phyloP scores from a whole-genome alignment of 2,888 invertebrate species.

The Allophyes oxyacanthae region DNA sequence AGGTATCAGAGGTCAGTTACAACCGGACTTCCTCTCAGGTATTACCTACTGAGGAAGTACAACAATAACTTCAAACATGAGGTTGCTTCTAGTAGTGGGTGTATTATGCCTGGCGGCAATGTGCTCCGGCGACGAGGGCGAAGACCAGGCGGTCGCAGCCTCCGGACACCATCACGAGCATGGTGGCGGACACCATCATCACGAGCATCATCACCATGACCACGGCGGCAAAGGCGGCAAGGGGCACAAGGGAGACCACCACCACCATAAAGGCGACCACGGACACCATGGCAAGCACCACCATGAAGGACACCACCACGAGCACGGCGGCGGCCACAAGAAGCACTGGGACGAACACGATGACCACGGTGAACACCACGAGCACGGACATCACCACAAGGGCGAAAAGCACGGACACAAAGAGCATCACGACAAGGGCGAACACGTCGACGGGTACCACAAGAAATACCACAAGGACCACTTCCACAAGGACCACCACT shows the following conservation, averaged over 20 bases:
- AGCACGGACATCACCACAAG: constrained; percentile 93
- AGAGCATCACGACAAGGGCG: constrained; percentile 95
- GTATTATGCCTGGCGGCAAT: constrained; percentile 77
- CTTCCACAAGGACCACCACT: constrained; percentile 96
- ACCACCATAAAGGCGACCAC: constrained; percentile 93
- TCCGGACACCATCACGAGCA: constrained; percentile 87
- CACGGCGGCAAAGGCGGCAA: constrained; percentile 93
- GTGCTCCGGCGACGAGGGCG: constrained; percentile 71
- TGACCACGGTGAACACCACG: constrained; percentile 93
- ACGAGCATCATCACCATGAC: constrained; percentile 91
- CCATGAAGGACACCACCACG: constrained; percentile 92
- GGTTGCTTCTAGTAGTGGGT: constrained; percentile 75
- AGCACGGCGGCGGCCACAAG: constrained; percentile 94
- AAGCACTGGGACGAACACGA: constrained; percentile 93
- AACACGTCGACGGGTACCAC: constrained; percentile 94
- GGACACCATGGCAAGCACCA: constrained; percentile 94
- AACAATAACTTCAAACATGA: constrained; percentile 68
- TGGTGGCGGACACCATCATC: constrained; percentile 92
- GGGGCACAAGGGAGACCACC: constrained; percentile 93
- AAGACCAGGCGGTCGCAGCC: constrained; percentile 84
- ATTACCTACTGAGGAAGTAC: constrained; percentile 51
- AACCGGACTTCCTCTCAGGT: constrained; percentile 59
- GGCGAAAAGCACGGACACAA: constrained; percentile 94
- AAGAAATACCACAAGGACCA: constrained; percentile 96
- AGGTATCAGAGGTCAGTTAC: constrained; percentile 55